Evolutionary conservation across 2,888 invertebrate species (phyloP), one percentile per base, ranked within the genome.

Genomic region (Thyatira batis): DNA sequence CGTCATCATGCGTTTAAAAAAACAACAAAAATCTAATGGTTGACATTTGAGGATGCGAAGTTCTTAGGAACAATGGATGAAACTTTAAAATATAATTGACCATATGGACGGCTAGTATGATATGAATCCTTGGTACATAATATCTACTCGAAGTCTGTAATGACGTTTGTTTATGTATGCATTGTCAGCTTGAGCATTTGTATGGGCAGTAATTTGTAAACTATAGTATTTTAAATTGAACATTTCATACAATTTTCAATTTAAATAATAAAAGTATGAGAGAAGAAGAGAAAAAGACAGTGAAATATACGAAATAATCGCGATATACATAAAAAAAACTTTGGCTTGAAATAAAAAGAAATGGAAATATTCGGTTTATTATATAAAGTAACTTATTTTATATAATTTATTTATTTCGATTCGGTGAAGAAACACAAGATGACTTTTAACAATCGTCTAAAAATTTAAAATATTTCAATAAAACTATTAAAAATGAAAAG

Each of bases 1-100:
- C 33, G 33, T 57, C 53, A 49, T 63, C 66, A 69, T 67, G 67
- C 65, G 49, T 56, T 51, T 60, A 65, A 55, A 60, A 54, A 58
- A 55, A 50, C 52, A 44, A 54, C 50, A 50, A 55, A 46, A 53
- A 50, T 39, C 46, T 30, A 52, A 39, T 39, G 39, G 39, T 13
- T 39, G 11, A 17, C 8, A 17, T 17, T 49, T 58, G 60, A 66
- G 55, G 60, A 57, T 59, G 58, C 62, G 69, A 57, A 51, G 53
- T 49, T 54, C 55, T 50, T 58, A 53, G 61, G 59, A 64, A 61
- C 58, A 54, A 57, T 33, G 8, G 49, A 25, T 45, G 39, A 23
- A 17, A 46, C 43, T 46, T 43, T 43, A 46, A 55, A 30, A 17
- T 20, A 21, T 3, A 45, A 50, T 28, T 11, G 21, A 23, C 23